Base-by-base conservation (phyloP, 2,113 vertebrate genomes). In the Urocolius indicus region DNA sequence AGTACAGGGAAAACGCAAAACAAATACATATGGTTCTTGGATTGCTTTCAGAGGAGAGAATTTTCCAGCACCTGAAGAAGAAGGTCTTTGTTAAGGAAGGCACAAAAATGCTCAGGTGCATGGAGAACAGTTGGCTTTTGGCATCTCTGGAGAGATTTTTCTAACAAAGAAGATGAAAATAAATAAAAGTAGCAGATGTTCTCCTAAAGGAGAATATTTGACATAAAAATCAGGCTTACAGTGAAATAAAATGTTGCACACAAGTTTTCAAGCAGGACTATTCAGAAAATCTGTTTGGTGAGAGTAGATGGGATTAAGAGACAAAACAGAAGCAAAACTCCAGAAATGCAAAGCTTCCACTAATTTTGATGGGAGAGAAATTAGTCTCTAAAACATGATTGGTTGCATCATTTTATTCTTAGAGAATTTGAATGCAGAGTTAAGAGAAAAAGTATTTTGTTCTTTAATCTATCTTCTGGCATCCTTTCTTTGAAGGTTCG, bases 401-500 rank as follows among this genome's bases (percentile, higher is more conserved):
- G 51, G 54, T 30, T 75, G 10, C 77, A 20, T 45, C 1, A 45
- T 88, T 82, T 90, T 83, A 48, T 67, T 94, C 48, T 67, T 49
- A 75, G 21, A 61, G 11, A 84, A 78, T 63, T 88, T 63, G 59
- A 59, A 7, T 67, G 36, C 2, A 5, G 87, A 48, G 20, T 77
- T 90, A 82, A 67, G 30, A 13, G 24, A 1, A 2, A 82, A 90
- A 49, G 24, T 89, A 82, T 22, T 41, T 93, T 66, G n/a, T 21
- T 66, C 20, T 77, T 92, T 94, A 89, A 86, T 71, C 20, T 94
- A 14, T 93, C 32, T 67, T 89, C n/a, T 93, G 90, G 27, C 58
- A 69, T 79, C 30, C 38, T 95, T 83, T 96, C 88, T 96, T 89
- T 94, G 58, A 98, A 99, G 99, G 98, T 99, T 96, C 98, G 99